phyloP scores from a whole-genome alignment of 1,140 invertebrate genomes.

The Drosophila cardini region DNA sequence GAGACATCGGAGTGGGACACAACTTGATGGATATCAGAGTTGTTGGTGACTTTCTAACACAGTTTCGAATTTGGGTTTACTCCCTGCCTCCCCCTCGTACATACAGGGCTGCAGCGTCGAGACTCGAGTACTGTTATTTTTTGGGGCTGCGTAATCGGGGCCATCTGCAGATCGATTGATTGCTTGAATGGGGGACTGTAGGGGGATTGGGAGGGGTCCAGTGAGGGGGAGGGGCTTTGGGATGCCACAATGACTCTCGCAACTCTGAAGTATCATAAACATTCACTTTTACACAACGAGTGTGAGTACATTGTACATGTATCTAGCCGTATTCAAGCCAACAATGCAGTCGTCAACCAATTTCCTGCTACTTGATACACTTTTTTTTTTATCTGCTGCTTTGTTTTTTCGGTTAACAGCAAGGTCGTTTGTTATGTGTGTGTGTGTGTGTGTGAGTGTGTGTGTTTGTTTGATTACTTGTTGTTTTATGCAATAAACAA shows the following conservation, averaged over 20 bases:
- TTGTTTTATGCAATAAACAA: slow-evolving; percentile 71
- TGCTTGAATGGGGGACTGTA: neutral
- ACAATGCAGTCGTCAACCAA: slow-evolving; percentile 72
- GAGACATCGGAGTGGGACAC: slow-evolving; percentile 48
- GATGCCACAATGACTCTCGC: slow-evolving; percentile 58
- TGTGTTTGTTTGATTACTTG: slow-evolving; percentile 43
- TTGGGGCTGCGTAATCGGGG: slow-evolving; percentile 68
- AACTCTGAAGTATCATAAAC: slow-evolving; percentile 78
- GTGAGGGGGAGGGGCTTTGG: slow-evolving; percentile 25
- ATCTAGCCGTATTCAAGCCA: slow-evolving; percentile 8
- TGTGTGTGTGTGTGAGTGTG: too few species aligned
- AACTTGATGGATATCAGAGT: slow-evolving; percentile 39
- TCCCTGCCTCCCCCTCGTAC: neutral
- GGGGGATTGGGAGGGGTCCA: too few species aligned
- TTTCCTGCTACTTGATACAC: slow-evolving; percentile 81
- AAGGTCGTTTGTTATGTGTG: slow-evolving; percentile 67
- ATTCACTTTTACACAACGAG: slow-evolving; percentile 69
- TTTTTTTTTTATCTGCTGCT: slow-evolving; percentile 45
- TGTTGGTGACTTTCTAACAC: slow-evolving; percentile 70
- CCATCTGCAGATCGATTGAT: slow-evolving; percentile 40
- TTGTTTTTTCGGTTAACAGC: slow-evolving; percentile 37
- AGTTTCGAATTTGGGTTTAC: slow-evolving; percentile 30
- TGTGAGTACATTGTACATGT: slow-evolving; percentile 1
- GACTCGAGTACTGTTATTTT: slow-evolving; percentile 46
- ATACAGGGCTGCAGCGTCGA: slow-evolving; percentile 1